Conservation (phyloP, 2,113 vertebrate genomes). For the Dipodomys ordii region DNA sequence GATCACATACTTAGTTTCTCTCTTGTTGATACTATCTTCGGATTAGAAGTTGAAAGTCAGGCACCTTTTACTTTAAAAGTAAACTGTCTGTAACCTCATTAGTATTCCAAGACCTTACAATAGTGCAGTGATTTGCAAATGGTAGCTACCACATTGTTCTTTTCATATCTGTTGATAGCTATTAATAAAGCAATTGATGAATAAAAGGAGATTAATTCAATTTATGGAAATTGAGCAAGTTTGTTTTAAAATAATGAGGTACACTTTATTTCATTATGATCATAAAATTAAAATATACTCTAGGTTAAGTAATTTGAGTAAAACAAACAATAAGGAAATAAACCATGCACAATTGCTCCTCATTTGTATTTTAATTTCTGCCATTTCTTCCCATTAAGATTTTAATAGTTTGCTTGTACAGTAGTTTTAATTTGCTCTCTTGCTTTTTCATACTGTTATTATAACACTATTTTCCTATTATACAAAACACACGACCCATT, state of each 20-base stretch:
- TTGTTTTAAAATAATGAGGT: conserved; percentile 61
- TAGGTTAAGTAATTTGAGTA: conserved; percentile 32
- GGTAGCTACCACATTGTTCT: not conserved
- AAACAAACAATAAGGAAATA: conserved; percentile 61
- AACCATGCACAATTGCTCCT: not conserved
- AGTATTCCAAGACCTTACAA: conserved; percentile 47
- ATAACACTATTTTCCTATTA: not conserved
- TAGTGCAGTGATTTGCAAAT: not conserved
- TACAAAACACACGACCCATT: not conserved
- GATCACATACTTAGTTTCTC: conserved; percentile 14
- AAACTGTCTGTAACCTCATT: conserved; percentile 41
- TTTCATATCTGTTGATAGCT: conserved; percentile 45
- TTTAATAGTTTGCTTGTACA: conserved; percentile 16
- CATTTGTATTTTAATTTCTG: conserved; percentile 58
- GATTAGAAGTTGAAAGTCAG: conserved; percentile 59
- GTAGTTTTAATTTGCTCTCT: conserved; percentile 38
- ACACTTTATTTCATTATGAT: conserved; percentile 41
- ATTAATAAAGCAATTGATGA: conserved; percentile 57
- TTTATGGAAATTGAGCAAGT: conserved; percentile 61
- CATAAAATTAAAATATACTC: conserved; percentile 32
- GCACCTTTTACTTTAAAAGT: conserved; percentile 54
- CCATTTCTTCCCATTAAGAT: conserved; percentile 33
- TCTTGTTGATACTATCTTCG: conserved; percentile 51
- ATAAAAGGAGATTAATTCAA: conserved; percentile 64
- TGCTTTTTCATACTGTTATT: not conserved